Percentiles rank a stretch among this genome's conserved stretches.
Conservation (phyloP, 92 coral and sea anemone species). For the Montipora capitata region DNA sequence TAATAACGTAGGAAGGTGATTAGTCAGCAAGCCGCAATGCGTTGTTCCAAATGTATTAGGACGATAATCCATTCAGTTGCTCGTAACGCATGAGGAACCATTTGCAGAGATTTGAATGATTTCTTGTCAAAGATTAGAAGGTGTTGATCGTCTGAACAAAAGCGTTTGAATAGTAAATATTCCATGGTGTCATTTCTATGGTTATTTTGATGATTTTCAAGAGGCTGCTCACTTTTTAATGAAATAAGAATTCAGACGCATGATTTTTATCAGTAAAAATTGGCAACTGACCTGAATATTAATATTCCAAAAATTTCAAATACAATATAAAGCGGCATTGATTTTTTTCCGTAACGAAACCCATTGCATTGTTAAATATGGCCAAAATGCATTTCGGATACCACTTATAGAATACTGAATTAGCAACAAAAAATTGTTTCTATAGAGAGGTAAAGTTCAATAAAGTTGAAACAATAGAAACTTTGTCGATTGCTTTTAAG, state of each 20-base stretch:
- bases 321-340: background rate
- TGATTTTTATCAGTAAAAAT: background rate
- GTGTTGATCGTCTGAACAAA: constrained; percentile 47
- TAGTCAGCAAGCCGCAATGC: constrained; percentile 18
- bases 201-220: constrained; percentile 28
- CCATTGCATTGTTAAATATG: background rate
- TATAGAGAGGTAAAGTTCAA: no score
- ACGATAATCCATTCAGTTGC: background rate
- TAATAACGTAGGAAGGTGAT: background rate
- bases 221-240: constrained; percentile 2
- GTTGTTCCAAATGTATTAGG: constrained; percentile 13
- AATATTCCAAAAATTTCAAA: background rate
- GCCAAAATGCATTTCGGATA: no score
- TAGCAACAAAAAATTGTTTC: no score
- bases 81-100: constrained; percentile 1
- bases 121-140: constrained; percentile 35
- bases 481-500: no score
- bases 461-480: no score
- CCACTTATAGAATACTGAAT: no score
- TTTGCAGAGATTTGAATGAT: constrained; percentile 10
- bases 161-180: constrained; percentile 32
- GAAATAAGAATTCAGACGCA: constrained; percentile 14
- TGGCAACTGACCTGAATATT: no score
- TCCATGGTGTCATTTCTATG: constrained; percentile 35
- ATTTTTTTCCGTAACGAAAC: background rate